Percentiles rank a stretch among this genome's conserved stretches.
phyloP scores from a whole-genome alignment of 2,797 vertebrate genomes.

The Chelon auratus region DNA sequence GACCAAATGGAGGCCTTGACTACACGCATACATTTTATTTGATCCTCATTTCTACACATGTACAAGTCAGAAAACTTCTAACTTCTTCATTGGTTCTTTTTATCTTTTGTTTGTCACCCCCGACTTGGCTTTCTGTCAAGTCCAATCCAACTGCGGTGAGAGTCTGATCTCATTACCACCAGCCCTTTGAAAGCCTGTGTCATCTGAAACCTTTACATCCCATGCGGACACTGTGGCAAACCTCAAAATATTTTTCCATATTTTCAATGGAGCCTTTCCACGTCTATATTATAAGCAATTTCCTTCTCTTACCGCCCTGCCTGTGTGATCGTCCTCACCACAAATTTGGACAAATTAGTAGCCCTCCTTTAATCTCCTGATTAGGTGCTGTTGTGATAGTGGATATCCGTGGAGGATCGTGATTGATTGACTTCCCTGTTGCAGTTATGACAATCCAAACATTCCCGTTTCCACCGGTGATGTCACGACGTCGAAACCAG shows the following conservation, averaged over 20 bases:
- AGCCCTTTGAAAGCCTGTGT: slow-evolving; percentile 54
- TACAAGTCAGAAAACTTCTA: too few species aligned
- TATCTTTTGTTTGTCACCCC: not conserved
- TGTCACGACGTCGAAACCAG: slow-evolving; percentile 76
- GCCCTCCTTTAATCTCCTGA: slow-evolving; percentile 75
- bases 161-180: slow-evolving; percentile 56
- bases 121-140: slow-evolving; percentile 18
- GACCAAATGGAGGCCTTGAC: not conserved
- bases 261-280: slow-evolving; percentile 72
- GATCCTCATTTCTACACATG: too few species aligned
- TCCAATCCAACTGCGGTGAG: slow-evolving; percentile 46
- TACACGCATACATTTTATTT: too few species aligned
- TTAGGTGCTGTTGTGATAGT: slow-evolving; percentile 78
- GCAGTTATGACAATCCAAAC: slow-evolving; percentile 75
- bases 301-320: slow-evolving; percentile 36
- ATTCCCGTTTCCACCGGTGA: slow-evolving; percentile 70
- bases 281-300: slow-evolving; percentile 69
- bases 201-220: slow-evolving; percentile 63
- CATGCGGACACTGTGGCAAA: slow-evolving; percentile 58
- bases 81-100: too few species aligned
- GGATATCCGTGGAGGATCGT: slow-evolving; percentile 69
- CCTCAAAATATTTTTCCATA: slow-evolving; percentile 70
- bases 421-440: slow-evolving; percentile 78
- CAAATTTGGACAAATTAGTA: slow-evolving; percentile 73
- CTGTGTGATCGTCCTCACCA: slow-evolving; percentile 32